These are phyloP conservation scores for Globodera ellingtonae DNA, from an alignment of 1,140 invertebrate species.

Conservation along the genomic window DNA sequence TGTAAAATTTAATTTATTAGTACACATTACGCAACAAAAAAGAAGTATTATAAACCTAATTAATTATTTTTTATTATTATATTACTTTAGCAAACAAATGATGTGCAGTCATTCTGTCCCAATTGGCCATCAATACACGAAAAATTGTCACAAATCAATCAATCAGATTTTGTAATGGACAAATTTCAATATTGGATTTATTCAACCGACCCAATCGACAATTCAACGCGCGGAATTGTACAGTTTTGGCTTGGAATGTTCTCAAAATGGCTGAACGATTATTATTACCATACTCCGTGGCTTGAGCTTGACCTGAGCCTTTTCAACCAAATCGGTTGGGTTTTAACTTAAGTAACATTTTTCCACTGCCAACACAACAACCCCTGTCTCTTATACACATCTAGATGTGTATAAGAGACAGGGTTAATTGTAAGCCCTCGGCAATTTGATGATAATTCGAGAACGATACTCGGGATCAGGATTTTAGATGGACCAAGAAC, in stretches of 20 bases:
- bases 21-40: no score
- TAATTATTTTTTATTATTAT: no score
- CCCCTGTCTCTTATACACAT: no score
- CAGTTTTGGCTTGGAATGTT: background rate
- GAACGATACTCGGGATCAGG: no score
- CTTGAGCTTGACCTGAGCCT: background rate
- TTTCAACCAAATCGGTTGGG: background rate
- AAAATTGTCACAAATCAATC: background rate
- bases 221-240: background rate
- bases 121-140: background rate
- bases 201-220: background rate
- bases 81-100: background rate
- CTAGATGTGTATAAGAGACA: no score
- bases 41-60: no score
- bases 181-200: background rate
- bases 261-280: background rate
- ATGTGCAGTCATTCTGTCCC: background rate
- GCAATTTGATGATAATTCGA: no score
- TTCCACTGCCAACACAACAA: no score
- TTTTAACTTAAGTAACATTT: background rate
- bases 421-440: no score
- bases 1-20: no score
- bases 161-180: background rate
- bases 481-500: no score
- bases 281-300: background rate